phyloP scores from a whole-genome alignment of 2,888 invertebrate species.

The Tenthredo mesomela region DNA sequence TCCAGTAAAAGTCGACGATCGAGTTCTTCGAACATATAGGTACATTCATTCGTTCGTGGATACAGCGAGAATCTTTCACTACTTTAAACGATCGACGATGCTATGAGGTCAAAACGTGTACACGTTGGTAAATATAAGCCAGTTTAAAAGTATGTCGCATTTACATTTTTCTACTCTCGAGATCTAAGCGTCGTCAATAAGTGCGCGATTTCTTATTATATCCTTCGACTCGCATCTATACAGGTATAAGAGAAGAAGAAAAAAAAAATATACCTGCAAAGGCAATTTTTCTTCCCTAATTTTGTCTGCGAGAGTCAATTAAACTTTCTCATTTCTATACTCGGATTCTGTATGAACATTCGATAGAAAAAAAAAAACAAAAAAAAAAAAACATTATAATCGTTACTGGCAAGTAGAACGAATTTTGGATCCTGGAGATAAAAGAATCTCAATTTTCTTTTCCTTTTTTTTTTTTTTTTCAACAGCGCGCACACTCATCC shows the following conservation, averaged over 20 bases:
- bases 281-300: constrained; percentile 1
- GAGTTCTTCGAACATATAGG: neutral
- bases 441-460: neutral
- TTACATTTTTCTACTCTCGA: constrained; percentile 47
- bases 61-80: constrained; percentile 9
- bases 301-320: constrained; percentile 1
- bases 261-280: neutral
- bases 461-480: neutral
- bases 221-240: neutral
- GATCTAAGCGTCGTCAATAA: constrained; percentile 13
- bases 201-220: constrained; percentile 30
- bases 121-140: constrained; percentile 5
- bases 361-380: neutral
- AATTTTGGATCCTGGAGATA: neutral
- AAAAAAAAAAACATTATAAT: neutral
- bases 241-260: neutral
- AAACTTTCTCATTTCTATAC: constrained; percentile 23
- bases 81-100: neutral
- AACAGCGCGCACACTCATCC: neutral
- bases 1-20: constrained; percentile 42
- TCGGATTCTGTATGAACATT: too few species aligned
- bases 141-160: constrained; percentile 45
- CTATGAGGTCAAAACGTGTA: constrained; percentile 33
- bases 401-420: neutral
- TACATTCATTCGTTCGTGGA: neutral